These are phyloP conservation scores for Carabus problematicus DNA, from an alignment of 2,888 invertebrate species.

Conservation along the genomic window DNA sequence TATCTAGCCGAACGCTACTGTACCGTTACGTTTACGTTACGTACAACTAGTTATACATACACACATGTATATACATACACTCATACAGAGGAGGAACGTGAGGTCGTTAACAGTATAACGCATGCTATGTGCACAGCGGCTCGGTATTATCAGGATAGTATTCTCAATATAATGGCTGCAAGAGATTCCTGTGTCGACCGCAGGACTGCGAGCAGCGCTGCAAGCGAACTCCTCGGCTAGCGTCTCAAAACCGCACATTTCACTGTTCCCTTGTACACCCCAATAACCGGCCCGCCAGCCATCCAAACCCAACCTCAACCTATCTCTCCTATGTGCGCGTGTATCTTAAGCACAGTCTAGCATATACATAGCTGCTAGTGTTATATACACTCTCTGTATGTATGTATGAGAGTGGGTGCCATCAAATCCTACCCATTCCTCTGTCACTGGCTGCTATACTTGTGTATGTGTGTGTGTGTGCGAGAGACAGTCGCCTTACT, in stretches of 20 bases:
- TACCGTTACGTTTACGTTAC: too few species aligned
- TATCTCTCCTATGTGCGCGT: conserved; percentile 1
- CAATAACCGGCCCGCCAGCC: neutral
- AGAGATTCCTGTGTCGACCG: conserved; percentile 60
- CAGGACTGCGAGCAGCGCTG: conserved; percentile 58
- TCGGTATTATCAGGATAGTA: conserved; percentile 43
- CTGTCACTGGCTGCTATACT: neutral
- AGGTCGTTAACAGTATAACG: conserved; percentile 42
- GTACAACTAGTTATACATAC: too few species aligned
- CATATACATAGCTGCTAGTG: neutral
- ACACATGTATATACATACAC: too few species aligned
- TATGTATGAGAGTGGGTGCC: neutral
- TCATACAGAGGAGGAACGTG: conserved; percentile 22
- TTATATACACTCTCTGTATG: neutral
- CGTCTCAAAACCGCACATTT: conserved; percentile 61
- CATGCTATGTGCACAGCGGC: conserved; percentile 40
- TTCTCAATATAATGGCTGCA: conserved; percentile 58
- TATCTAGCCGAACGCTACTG: too few species aligned
- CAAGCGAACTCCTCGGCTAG: conserved; percentile 55
- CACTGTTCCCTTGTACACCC: conserved; percentile 51
- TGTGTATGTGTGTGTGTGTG: neutral
- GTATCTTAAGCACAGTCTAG: neutral
- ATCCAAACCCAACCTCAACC: conserved; percentile 19
- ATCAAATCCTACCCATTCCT: neutral
- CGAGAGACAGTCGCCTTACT: neutral